These are phyloP conservation scores for Gila orcuttii DNA, from an alignment of 2,113 vertebrate genomes.

Conservation along the genomic window DNA sequence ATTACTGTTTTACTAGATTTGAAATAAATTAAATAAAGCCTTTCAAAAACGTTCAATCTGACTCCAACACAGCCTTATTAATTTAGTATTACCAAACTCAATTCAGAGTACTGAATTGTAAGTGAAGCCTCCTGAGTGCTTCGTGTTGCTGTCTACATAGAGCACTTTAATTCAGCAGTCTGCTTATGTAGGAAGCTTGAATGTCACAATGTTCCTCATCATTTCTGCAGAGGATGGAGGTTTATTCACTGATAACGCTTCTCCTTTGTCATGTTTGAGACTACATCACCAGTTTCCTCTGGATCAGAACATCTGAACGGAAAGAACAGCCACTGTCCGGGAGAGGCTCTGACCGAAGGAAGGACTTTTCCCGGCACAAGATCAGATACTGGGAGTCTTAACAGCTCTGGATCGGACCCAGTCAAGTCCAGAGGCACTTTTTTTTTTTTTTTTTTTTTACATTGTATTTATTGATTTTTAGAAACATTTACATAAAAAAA, in stretches of 20 bases:
- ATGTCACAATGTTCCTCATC: neutral
- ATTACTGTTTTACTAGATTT: too few relatives aligned
- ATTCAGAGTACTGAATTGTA: too few relatives aligned
- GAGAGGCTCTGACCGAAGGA: neutral
- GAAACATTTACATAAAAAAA: too few relatives aligned
- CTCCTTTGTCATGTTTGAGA: conserved; percentile 40
- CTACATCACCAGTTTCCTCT: neutral
- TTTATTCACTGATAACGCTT: neutral
- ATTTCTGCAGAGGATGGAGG: neutral
- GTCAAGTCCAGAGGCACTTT: conserved; percentile 60
- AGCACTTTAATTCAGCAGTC: too few relatives aligned
- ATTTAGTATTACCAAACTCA: too few relatives aligned
- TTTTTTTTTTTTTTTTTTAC: too few relatives aligned
- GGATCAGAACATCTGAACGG: neutral
- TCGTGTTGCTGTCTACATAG: too few relatives aligned
- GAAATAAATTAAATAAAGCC: too few relatives aligned
- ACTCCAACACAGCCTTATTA: too few relatives aligned
- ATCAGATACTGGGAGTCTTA: conserved; percentile 68
- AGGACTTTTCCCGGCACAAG: conserved; percentile 59
- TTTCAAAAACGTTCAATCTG: too few relatives aligned
- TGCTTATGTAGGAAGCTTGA: neutral
- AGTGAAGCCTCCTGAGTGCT: too few relatives aligned
- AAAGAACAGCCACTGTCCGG: conserved; percentile 15
- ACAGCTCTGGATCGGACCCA: conserved; percentile 60
- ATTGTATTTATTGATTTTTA: too few relatives aligned